phyloP scores from a whole-genome alignment of 30 jellyfish, hydroid and myxozoan genomes.

The Aurelia sp. region DNA sequence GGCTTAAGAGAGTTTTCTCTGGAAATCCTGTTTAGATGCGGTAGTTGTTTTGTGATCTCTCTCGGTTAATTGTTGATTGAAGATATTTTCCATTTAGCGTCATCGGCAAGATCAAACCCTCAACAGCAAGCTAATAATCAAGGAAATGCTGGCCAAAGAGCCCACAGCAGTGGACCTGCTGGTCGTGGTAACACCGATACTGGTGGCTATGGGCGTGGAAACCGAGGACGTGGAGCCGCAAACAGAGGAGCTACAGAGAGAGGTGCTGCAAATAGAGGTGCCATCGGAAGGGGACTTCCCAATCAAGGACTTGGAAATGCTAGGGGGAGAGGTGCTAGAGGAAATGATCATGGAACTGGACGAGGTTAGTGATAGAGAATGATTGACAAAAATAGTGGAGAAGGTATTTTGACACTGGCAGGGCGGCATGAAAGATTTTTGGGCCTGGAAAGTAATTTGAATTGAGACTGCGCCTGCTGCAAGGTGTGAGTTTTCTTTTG shows the following conservation, averaged over 20 bases:
- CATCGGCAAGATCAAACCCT: conserved; percentile 5
- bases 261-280: not conserved
- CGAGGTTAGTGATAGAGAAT: not conserved
- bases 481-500: no score
- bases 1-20: no score
- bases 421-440: no score
- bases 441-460: no score
- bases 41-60: no score
- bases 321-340: not conserved
- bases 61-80: not conserved
- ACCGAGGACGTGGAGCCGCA: conserved; percentile 1
- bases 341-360: not conserved
- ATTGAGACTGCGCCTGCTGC: no score
- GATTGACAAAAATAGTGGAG: no score
- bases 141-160: conserved; percentile 9
- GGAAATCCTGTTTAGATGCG: no score
- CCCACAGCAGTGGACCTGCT: conserved; percentile 1
- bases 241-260: not conserved
- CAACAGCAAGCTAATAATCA: not conserved
- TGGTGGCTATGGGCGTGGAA: not conserved
- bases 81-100: not conserved
- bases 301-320: not conserved
- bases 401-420: no score
- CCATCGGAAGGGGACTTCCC: conserved; percentile 1
- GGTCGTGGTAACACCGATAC: not conserved